Percentiles rank a stretch among this genome's conserved stretches.
These are phyloP conservation scores for Melanotaenia maccullochi DNA, from an alignment of 2,797 vertebrate genomes.

Conservation along the genomic window DNA sequence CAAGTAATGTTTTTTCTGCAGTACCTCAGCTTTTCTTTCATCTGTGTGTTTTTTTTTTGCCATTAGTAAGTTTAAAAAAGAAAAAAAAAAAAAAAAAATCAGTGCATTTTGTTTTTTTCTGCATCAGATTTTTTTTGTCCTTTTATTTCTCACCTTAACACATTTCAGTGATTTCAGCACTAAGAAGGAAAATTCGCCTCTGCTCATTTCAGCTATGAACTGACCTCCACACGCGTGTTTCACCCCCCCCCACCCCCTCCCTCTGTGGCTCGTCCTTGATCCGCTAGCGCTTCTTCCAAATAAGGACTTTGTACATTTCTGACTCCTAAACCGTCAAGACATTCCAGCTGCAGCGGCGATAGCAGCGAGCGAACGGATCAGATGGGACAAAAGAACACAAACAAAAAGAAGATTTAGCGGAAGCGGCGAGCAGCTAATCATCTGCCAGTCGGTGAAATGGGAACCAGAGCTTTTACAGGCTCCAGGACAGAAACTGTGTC, in stretches of 20 bases:
- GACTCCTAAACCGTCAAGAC: constrained; percentile 30
- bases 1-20: constrained; percentile 60
- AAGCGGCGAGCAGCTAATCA: constrained; percentile 20
- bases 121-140: constrained; percentile 22
- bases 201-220: constrained; percentile 2
- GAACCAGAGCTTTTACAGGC: background rate
- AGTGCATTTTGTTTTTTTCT: constrained; percentile 16
- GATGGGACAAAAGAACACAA: constrained; percentile 13
- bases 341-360: constrained; percentile 49
- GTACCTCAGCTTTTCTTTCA: constrained; percentile 68
- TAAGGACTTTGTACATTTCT: constrained; percentile 36
- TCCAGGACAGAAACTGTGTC: constrained; percentile 13
- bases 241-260: background rate
- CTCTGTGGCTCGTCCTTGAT: constrained; percentile 1
- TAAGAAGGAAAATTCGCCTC: background rate
- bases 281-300: constrained; percentile 45
- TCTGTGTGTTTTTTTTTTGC: constrained; percentile 18
- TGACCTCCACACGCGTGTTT: background rate
- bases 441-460: constrained; percentile 26
- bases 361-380: constrained; percentile 1
- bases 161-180: constrained; percentile 26
- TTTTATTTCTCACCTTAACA: constrained; percentile 38
- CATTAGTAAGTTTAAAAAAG: constrained; percentile 27
- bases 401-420: constrained; percentile 19
- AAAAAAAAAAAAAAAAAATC: background rate